Conservation (phyloP, 2,797 vertebrate genomes). For the Pipistrellus pygmaeus region DNA sequence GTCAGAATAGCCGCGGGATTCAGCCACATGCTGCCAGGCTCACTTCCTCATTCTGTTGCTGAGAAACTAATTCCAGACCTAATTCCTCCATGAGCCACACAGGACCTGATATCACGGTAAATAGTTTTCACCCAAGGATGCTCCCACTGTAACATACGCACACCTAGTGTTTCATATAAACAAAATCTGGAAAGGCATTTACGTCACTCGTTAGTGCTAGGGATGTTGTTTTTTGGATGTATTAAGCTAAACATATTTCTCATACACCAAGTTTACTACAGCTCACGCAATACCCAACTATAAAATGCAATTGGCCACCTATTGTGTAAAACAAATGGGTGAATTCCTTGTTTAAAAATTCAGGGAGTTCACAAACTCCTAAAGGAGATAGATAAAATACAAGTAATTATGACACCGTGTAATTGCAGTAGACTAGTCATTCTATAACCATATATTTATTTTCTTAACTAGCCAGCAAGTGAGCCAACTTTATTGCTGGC, state of each 20-base stretch:
- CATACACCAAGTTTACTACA: not conserved
- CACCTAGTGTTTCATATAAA: not conserved
- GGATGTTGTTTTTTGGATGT: not conserved
- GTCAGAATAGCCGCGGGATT: not conserved
- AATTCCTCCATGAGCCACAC: not conserved
- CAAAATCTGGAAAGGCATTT: not conserved
- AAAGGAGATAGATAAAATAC: not conserved
- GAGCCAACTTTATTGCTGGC: not conserved
- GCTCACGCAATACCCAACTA: not conserved
- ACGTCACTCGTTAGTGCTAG: not conserved
- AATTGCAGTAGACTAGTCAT: not conserved
- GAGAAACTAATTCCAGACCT: not conserved
- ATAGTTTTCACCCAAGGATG: not conserved
- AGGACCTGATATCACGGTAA: not conserved
- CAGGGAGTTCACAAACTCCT: not conserved
- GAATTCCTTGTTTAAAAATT: constrained; percentile 33
- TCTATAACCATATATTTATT: not conserved
- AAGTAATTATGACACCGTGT: not conserved
- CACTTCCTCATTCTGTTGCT: not conserved
- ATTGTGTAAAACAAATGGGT: not conserved
- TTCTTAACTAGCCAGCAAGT: not conserved
- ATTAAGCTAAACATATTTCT: not conserved
- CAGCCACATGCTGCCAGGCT: not conserved
- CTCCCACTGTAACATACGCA: not conserved
- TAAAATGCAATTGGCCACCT: not conserved